A percentile compares a stretch with the other conserved stretches of the same genome.
These are phyloP conservation scores for Crenichthys baileyi DNA, from an alignment of 2,797 vertebrate species.

Conservation along the genomic window DNA sequence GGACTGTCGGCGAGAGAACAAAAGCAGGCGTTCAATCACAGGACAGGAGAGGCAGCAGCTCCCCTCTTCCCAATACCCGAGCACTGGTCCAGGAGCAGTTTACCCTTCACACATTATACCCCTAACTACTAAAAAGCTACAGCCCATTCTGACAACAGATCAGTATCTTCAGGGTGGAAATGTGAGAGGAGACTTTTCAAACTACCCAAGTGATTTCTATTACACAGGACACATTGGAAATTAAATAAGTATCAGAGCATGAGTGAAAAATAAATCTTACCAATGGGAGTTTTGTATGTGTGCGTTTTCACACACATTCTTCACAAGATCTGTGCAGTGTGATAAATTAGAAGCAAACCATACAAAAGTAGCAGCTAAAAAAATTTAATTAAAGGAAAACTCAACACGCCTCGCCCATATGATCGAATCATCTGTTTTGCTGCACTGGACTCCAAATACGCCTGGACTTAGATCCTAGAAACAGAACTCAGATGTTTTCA, in stretches of 20 bases:
- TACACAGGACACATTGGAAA: not conserved
- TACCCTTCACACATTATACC: constrained; percentile 68
- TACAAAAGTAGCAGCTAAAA: not conserved
- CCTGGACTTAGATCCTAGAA: constrained; percentile 34
- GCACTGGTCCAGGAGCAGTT: constrained; percentile 68
- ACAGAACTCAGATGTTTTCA: constrained; percentile 64
- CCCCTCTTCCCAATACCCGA: constrained; percentile 49
- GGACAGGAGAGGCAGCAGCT: constrained; percentile 64
- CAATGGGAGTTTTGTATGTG: not conserved
- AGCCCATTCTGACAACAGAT: constrained; percentile 60
- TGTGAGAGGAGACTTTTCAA: constrained; percentile 9
- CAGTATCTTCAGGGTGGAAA: constrained; percentile 49
- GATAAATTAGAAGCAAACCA: not conserved
- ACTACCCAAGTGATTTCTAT: not conserved
- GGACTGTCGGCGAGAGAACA: constrained; percentile 87
- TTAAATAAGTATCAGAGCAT: not conserved
- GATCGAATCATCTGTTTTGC: constrained; percentile 39
- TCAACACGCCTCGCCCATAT: not conserved
- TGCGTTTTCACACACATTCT: not conserved
- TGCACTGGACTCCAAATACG: constrained; percentile 20
- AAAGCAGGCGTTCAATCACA: constrained; percentile 86
- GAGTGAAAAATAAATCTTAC: constrained; percentile 3
- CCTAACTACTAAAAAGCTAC: constrained; percentile 50
- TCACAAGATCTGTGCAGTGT: not conserved
- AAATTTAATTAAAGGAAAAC: constrained; percentile 12